Conservation (phyloP, 2,888 invertebrate species). For the Aphrophora alni region DNA sequence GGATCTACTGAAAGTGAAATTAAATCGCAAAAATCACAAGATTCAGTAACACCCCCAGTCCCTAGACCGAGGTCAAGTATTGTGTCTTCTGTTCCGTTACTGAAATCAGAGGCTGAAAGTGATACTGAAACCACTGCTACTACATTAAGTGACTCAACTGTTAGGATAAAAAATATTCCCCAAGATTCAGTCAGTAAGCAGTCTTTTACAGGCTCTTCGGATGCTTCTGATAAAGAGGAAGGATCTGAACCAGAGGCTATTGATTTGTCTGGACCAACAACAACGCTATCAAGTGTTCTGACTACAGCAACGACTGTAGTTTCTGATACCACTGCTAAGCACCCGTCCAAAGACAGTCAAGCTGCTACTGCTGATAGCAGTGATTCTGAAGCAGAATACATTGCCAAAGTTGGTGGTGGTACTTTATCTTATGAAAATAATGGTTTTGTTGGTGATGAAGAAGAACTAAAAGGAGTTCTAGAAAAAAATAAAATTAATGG, state of each 20-base stretch:
- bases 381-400: slow-evolving; percentile 53
- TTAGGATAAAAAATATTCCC: slow-evolving; percentile 35
- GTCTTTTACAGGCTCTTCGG: slow-evolving; percentile 49
- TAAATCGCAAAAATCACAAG: slow-evolving; percentile 52
- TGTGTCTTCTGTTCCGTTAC: slow-evolving; percentile 34
- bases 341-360: background rate
- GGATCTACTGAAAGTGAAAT: slow-evolving; percentile 51
- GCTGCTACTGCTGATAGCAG: slow-evolving; percentile 17
- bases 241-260: slow-evolving; percentile 47
- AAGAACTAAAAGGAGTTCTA: slow-evolving; percentile 4
- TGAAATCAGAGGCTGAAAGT: slow-evolving; percentile 39
- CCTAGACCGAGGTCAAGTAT: slow-evolving; percentile 58
- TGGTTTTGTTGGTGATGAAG: slow-evolving; percentile 55
- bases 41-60: slow-evolving; percentile 55
- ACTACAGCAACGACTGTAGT: slow-evolving; percentile 51
- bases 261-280: slow-evolving; percentile 24
- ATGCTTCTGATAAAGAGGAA: slow-evolving; percentile 47
- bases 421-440: slow-evolving; percentile 57
- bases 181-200: slow-evolving; percentile 40
- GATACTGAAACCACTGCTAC: slow-evolving; percentile 39
- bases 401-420: slow-evolving; percentile 48
- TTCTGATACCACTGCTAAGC: slow-evolving; percentile 46
- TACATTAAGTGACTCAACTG: slow-evolving; percentile 39
- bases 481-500: slow-evolving; percentile 19
- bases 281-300: slow-evolving; percentile 46